A percentile compares a stretch with the other conserved stretches of the same genome.
Conservation (phyloP, 2,888 invertebrate species). For the Calephelis perditalis region DNA sequence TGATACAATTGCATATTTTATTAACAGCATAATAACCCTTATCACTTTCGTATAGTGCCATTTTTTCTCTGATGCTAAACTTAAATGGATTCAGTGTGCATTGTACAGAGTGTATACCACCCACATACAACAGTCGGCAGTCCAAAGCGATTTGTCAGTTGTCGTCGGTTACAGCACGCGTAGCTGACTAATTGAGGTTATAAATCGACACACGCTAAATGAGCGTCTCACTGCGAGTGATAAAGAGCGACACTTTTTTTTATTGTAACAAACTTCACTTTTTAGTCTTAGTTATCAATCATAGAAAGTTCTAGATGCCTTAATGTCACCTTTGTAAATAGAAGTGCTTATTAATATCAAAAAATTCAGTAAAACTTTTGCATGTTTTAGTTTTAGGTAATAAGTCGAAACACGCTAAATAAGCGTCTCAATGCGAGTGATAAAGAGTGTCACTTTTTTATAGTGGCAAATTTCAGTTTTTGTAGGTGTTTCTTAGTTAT, state of each 20-base stretch:
- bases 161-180: conserved; percentile 56
- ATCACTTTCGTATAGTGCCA: not conserved
- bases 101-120: conserved; percentile 38
- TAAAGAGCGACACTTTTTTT: conserved; percentile 29
- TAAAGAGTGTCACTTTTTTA: not conserved
- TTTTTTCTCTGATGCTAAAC: not conserved
- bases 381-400: no score
- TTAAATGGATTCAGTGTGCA: not conserved
- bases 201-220: conserved; percentile 60
- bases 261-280: conserved; percentile 23
- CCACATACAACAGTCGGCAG: conserved; percentile 58
- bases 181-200: conserved; percentile 69
- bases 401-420: no score
- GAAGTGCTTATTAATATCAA: no score
- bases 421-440: no score
- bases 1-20: not conserved
- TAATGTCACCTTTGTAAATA: no score
- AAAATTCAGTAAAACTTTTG: no score
- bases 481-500: not conserved
- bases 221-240: conserved; percentile 44
- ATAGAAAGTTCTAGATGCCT: no score
- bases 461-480: conserved; percentile 22
- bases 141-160: conserved; percentile 62
- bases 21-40: not conserved
- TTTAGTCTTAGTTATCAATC: not conserved